Evolutionary conservation across 1,140 invertebrate genomes (phyloP).

Genomic region (Phymorhynchus buccinoides): DNA sequence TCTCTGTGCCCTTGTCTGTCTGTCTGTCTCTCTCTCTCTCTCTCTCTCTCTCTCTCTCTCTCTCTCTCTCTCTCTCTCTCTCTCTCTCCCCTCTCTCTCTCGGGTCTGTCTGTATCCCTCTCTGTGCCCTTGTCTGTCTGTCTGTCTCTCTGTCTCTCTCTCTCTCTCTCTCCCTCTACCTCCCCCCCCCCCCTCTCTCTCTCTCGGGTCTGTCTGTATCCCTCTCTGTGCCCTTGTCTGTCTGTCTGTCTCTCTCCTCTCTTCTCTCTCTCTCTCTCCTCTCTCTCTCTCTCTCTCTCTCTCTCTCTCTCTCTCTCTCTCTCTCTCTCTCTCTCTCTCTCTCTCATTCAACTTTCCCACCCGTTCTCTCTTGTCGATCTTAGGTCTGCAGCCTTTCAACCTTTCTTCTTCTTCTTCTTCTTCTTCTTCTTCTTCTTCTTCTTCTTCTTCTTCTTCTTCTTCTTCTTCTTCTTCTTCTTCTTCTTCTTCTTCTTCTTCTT

Average conservation of each 20-base stretch:
- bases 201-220: background rate
- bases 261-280: background rate
- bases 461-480: too few relatives aligned
- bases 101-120: background rate
- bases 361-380: too few relatives aligned
- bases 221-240: background rate
- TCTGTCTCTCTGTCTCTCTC: background rate
- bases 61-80: background rate
- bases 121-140: background rate
- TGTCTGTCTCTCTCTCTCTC: constrained; percentile 7
- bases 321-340: too few relatives aligned
- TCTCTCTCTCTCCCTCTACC: background rate
- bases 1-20: too few relatives aligned
- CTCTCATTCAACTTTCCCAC: too few relatives aligned
- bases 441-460: too few relatives aligned
- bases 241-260: background rate
- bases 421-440: too few relatives aligned
- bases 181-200: constrained; percentile 1
- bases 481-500: too few relatives aligned
- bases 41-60: background rate
- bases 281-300: too few relatives aligned
- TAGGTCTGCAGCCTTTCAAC: too few relatives aligned
- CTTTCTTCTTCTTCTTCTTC: too few relatives aligned
- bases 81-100: background rate
- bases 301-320: too few relatives aligned